phyloP scores from a whole-genome alignment of 2,113 vertebrate species.

The Phylloscopus whistleri region DNA sequence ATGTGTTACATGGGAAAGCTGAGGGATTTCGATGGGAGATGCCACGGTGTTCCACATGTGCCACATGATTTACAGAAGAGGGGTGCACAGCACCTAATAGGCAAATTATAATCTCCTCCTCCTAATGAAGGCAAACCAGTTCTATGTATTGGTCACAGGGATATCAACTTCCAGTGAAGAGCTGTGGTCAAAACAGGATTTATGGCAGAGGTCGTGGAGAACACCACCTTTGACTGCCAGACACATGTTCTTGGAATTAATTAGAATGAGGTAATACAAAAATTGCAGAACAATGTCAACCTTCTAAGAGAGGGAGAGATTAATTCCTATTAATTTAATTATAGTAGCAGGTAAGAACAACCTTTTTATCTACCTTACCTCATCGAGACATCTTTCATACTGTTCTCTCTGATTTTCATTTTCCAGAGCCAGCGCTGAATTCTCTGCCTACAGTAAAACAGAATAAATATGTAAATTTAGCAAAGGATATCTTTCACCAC shows the following conservation, averaged over 20 bases:
- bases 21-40: not conserved
- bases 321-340: conserved; percentile 17
- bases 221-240: not conserved
- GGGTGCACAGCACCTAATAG: not conserved
- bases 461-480: conserved; percentile 46
- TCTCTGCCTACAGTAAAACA: conserved; percentile 79
- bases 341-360: not conserved
- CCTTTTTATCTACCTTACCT: conserved; percentile 77
- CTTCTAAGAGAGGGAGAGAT: not conserved
- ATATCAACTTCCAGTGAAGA: not conserved
- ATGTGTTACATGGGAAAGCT: not conserved
- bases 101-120: not conserved
- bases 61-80: not conserved
- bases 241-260: conserved; percentile 15
- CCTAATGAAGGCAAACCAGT: not conserved
- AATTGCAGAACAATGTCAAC: conserved; percentile 22
- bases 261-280: conserved; percentile 28
- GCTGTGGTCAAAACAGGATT: not conserved
- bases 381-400: conserved; percentile 90
- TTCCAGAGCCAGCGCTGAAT: conserved; percentile 84
- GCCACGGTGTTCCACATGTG: not conserved
- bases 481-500: not conserved
- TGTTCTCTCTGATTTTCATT: conserved; percentile 91
- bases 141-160: not conserved
- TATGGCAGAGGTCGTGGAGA: not conserved